Percentiles rank a stretch among this genome's conserved stretches.
phyloP scores from a whole-genome alignment of 2,113 vertebrate genomes.

The Sula dactylatra region DNA sequence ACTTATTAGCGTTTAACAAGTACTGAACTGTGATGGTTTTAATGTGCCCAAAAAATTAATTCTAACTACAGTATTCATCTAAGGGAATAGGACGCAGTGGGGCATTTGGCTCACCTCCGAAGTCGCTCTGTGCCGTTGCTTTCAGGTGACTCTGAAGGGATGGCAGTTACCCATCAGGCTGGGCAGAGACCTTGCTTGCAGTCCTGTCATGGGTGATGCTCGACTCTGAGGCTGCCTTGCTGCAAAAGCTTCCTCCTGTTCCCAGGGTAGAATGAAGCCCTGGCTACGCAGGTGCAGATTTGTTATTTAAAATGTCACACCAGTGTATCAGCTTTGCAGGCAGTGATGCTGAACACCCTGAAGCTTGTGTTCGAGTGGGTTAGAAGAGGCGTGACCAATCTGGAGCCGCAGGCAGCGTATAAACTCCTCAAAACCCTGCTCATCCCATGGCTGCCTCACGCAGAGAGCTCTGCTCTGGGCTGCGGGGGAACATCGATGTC shows the following conservation, averaged over 20 bases:
- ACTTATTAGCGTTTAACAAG: neutral
- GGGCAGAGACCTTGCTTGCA: neutral
- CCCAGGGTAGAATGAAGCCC: neutral
- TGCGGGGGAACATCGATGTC: rapidly evolving
- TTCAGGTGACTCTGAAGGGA: neutral
- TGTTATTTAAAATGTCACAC: neutral
- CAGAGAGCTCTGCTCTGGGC: neutral
- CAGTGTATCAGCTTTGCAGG: neutral
- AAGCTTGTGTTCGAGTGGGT: neutral
- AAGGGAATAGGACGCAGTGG: neutral
- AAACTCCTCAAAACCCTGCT: neutral
- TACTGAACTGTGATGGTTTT: neutral
- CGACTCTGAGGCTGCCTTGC: neutral
- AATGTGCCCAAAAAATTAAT: neutral
- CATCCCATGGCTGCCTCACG: neutral
- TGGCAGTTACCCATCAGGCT: neutral
- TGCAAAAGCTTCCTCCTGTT: neutral
- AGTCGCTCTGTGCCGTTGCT: neutral
- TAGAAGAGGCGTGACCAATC: neutral
- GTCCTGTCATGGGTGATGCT: neutral
- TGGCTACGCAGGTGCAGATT: neutral
- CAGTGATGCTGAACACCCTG: neutral
- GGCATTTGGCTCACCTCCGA: neutral
- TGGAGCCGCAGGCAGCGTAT: neutral
- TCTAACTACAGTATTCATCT: neutral